These are phyloP conservation scores for Steatornis caripensis DNA, from an alignment of 2,113 vertebrate species.

Conservation along the genomic window DNA sequence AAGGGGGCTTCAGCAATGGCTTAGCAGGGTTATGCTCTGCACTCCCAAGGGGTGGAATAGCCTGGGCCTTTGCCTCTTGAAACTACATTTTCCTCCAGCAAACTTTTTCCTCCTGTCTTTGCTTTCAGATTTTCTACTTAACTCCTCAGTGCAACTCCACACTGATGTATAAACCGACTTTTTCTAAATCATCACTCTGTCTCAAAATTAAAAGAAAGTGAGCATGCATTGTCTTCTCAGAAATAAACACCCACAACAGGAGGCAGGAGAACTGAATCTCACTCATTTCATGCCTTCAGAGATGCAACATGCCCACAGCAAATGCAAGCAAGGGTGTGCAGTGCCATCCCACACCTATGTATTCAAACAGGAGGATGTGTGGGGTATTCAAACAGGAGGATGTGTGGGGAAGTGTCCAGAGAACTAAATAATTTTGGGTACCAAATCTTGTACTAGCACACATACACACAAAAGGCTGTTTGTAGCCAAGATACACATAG, in stretches of 20 bases:
- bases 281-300: background rate
- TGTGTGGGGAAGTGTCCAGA: background rate
- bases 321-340: background rate
- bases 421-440: background rate
- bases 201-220: background rate
- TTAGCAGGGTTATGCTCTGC: background rate
- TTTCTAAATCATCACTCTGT: fast-evolving
- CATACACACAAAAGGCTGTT: background rate
- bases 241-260: background rate
- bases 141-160: background rate
- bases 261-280: background rate
- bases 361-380: background rate
- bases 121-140: background rate
- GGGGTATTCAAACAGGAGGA: background rate
- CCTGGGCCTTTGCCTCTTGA: background rate
- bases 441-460: background rate
- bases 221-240: background rate
- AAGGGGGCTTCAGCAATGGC: background rate
- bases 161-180: background rate
- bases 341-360: background rate
- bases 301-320: background rate
- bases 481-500: background rate
- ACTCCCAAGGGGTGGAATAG: background rate
- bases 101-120: background rate
- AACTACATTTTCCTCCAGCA: background rate